Percentiles rank a stretch among this genome's conserved stretches.
These are phyloP conservation scores for Drosophila miranda DNA, from an alignment of 1,140 invertebrate species.

Conservation along the genomic window DNA sequence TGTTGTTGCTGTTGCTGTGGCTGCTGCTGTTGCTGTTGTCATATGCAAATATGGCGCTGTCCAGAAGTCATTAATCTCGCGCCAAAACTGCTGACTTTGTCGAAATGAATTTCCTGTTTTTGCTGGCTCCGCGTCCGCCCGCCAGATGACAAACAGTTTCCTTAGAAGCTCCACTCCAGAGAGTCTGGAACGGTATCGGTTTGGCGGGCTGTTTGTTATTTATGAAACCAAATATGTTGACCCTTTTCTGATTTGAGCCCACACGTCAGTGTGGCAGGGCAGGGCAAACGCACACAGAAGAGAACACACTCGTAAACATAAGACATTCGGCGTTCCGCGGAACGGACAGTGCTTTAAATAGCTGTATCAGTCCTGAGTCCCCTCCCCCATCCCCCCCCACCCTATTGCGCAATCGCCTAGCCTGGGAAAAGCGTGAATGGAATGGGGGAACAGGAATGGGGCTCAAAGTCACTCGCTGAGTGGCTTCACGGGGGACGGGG, in stretches of 20 bases:
- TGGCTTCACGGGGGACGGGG: background rate
- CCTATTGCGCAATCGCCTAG: conserved; percentile 69
- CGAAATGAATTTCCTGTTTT: conserved; percentile 76
- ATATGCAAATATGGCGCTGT: conserved; percentile 60
- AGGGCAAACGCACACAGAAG: conserved; percentile 3
- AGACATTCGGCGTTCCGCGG: conserved; percentile 45
- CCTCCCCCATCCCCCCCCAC: too few species aligned
- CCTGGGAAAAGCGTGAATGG: conserved; percentile 10
- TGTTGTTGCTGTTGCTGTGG: too few species aligned
- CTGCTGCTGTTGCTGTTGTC: too few species aligned
- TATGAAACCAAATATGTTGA: conserved; percentile 71
- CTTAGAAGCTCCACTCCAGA: too few species aligned
- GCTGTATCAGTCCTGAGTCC: conserved; percentile 34
- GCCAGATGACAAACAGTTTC: conserved; percentile 49
- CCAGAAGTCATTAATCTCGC: conserved; percentile 77
- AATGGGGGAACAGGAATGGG: conserved; percentile 20
- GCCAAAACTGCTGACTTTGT: conserved; percentile 76
- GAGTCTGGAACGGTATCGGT: conserved; percentile 21
- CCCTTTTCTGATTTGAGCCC: conserved; percentile 48
- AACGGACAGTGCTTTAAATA: conserved; percentile 60
- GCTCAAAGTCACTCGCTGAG: conserved; percentile 7
- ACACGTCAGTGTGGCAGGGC: background rate
- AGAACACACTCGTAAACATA: conserved; percentile 15
- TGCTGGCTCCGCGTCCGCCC: conserved; percentile 6
- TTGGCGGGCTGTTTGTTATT: conserved; percentile 47